phyloP scores from a whole-genome alignment of 2,113 vertebrate species.

The Lamprotornis superbus region DNA sequence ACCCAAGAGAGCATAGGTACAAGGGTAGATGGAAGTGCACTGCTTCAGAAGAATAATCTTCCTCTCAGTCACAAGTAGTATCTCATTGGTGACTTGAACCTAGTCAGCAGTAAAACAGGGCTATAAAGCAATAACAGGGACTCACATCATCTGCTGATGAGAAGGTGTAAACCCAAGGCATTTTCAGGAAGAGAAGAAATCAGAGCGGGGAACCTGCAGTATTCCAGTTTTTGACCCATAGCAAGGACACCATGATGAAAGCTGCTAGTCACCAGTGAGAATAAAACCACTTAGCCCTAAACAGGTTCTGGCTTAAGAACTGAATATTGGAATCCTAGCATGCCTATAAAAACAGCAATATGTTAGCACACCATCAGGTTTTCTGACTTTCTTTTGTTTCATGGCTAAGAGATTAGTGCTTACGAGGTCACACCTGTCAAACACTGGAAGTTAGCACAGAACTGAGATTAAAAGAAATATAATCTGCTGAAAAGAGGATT shows the following conservation, averaged over 20 bases:
- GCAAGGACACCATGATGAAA: neutral
- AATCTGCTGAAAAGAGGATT: neutral
- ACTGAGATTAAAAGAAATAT: neutral
- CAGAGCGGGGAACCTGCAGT: neutral
- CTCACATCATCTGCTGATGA: neutral
- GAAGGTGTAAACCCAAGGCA: neutral
- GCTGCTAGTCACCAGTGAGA: neutral
- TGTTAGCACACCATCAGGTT: neutral
- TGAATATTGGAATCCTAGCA: neutral
- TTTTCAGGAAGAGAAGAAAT: neutral
- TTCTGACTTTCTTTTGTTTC: neutral
- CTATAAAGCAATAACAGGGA: neutral
- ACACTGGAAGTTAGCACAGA: neutral
- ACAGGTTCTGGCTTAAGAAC: neutral
- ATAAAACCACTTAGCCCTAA: neutral
- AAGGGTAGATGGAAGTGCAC: neutral
- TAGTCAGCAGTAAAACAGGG: neutral
- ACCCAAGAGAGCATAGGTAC: neutral
- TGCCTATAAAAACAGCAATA: neutral
- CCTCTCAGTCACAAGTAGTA: neutral
- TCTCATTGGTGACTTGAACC: accelerated
- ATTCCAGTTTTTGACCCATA: accelerated
- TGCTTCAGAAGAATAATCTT: neutral
- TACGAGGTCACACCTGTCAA: neutral
- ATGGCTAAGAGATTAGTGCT: neutral